These are phyloP conservation scores for Ecliptopera silaceata DNA, from an alignment of 2,888 invertebrate genomes.

Conservation along the genomic window DNA sequence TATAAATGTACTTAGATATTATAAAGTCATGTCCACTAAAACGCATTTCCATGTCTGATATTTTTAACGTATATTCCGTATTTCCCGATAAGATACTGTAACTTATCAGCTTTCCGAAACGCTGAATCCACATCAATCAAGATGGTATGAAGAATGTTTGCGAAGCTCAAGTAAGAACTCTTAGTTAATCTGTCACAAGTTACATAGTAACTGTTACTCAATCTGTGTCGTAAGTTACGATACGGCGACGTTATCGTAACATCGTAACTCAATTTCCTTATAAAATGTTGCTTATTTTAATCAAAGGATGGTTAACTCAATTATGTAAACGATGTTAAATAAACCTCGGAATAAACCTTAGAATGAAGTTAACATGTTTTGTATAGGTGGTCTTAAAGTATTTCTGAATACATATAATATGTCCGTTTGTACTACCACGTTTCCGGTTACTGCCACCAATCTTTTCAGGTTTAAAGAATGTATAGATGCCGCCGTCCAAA, in stretches of 20 bases:
- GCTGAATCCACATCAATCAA: slow-evolving; percentile 19
- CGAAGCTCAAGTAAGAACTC: background rate
- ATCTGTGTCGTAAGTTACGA: slow-evolving; percentile 15
- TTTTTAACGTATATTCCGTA: background rate
- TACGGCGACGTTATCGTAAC: slow-evolving; percentile 11
- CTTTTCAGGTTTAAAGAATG: no score
- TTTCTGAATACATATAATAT: no score
- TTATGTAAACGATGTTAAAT: background rate
- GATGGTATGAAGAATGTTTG: slow-evolving; percentile 15
- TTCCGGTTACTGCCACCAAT: no score
- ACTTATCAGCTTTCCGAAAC: background rate
- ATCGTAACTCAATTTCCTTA: slow-evolving; percentile 21
- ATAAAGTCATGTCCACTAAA: background rate
- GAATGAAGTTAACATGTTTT: background rate
- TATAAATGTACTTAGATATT: no score
- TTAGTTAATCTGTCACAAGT: slow-evolving; percentile 7
- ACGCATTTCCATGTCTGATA: background rate
- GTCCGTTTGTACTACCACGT: no score
- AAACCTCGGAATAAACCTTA: background rate
- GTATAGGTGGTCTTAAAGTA: background rate
- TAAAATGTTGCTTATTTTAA: slow-evolving; percentile 8
- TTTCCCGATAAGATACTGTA: background rate
- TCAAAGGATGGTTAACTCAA: background rate
- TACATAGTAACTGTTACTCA: slow-evolving; percentile 4
- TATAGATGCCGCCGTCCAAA: no score